Evolutionary conservation across 1,140 invertebrate species (phyloP).

Genomic region (Campoletis sonorensis): DNA sequence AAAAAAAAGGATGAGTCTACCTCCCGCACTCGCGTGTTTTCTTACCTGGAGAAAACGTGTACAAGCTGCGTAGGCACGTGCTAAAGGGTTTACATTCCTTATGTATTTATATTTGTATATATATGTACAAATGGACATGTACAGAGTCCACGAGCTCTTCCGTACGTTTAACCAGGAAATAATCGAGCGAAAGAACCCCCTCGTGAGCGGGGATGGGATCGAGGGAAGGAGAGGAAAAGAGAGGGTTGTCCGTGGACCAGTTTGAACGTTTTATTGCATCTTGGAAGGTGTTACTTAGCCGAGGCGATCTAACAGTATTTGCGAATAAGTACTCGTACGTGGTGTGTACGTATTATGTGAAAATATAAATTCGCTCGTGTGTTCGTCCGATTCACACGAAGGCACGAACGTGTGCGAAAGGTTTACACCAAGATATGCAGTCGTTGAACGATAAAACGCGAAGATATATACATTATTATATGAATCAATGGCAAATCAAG

Average conservation of each 20-base stretch:
- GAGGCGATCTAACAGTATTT: conserved; percentile 38
- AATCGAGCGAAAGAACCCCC: conserved; percentile 2
- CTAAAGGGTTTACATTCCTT: neutral
- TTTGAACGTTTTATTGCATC: conserved; percentile 41
- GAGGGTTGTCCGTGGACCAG: neutral
- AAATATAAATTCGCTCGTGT: too few relatives aligned
- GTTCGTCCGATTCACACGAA: too few relatives aligned
- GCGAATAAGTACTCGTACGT: neutral
- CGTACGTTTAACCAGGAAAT: conserved; percentile 40
- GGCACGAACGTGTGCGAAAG: too few relatives aligned
- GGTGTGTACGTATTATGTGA: neutral
- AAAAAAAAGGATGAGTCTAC: neutral
- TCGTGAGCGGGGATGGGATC: neutral
- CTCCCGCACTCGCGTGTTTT: neutral
- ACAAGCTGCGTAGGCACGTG: conserved; percentile 22
- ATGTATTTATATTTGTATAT: neutral
- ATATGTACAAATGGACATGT: neutral
- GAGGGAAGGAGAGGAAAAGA: neutral
- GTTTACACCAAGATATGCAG: too few relatives aligned
- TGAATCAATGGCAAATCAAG: too few relatives aligned
- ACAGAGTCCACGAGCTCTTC: conserved; percentile 15
- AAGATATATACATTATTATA: too few relatives aligned
- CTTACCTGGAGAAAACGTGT: conserved; percentile 29
- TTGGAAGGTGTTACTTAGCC: conserved; percentile 40
- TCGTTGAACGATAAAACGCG: too few relatives aligned